A percentile compares a stretch with the other conserved stretches of the same genome.
These are phyloP conservation scores for Bagarius yarrelli DNA, from an alignment of 2,113 vertebrate species.

Conservation along the genomic window DNA sequence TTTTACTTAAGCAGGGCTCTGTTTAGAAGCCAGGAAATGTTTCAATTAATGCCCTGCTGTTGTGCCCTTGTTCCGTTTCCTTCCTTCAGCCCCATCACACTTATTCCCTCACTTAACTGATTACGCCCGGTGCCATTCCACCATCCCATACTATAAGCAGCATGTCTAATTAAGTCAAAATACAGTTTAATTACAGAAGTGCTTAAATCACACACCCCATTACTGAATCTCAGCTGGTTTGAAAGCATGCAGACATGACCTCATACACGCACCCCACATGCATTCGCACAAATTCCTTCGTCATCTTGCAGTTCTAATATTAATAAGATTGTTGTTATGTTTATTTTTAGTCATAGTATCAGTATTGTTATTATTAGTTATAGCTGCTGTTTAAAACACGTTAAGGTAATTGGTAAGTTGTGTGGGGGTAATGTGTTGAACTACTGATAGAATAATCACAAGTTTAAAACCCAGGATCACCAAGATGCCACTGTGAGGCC, in stretches of 20 bases:
- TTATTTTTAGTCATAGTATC: neutral
- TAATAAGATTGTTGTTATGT: neutral
- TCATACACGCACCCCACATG: neutral
- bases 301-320: neutral
- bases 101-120: slow-evolving; percentile 43
- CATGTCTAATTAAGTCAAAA: slow-evolving; percentile 53
- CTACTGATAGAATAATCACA: no score
- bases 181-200: slow-evolving; percentile 51
- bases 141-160: slow-evolving; percentile 46
- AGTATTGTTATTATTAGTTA: neutral
- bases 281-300: neutral
- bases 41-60: slow-evolving; percentile 44
- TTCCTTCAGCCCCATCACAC: neutral
- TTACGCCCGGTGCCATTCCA: slow-evolving; percentile 45
- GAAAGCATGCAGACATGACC: neutral
- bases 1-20: slow-evolving; percentile 23
- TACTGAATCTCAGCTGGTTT: slow-evolving; percentile 30
- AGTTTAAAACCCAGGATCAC: no score
- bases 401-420: no score
- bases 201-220: slow-evolving; percentile 47
- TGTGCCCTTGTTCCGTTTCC: slow-evolving; percentile 13
- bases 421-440: no score
- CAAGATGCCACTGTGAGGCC: no score
- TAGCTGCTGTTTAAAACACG: no score
- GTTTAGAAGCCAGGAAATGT: slow-evolving; percentile 31